Base-by-base conservation (phyloP, 2,113 vertebrate genomes). In the Erinaceus europaeus region DNA sequence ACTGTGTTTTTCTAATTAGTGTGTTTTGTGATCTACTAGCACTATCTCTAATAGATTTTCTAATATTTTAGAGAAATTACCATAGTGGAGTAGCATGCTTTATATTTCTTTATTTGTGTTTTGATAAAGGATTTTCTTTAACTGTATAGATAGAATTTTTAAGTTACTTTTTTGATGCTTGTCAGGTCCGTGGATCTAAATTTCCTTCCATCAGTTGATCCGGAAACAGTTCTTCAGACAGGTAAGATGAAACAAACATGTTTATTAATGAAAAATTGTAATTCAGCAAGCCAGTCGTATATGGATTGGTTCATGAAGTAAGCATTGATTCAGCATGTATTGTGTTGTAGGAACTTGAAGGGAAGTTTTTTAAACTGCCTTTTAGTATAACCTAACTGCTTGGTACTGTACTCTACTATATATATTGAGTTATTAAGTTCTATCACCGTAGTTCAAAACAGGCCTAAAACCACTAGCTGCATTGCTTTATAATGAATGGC, bases 141-240 rank as follows among this genome's bases (percentile, higher is more conserved):
- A 9, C 69, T 90, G 18, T 46, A n/a, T 61, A 17, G 36, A 21
- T 87, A 62, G 29, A 82, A 90, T 46, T 74, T 85, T 84, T 23
- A 52, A 76, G 40, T 71, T 68, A 67, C 10, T 88, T 42, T 89
- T 67, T 81, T 90, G 73, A 42, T 95, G 44, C 75, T 94, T 95
- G 62, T 52, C 95, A 99, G 99, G 93, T 97, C 98, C 85, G 94
- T 98, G 79, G 98, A 99, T 95, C 97, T 98, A 95, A 98, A 98
- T 93, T 98, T 98, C 79, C 96, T 99, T 96, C 99, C 98, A 5
- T 99, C 98, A 1, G 98, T 99, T 96, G 99, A 99, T 97, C 99
- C 99, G 14, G 98, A 99, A 96, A 98, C 97, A 0, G 99, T 99
- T 75, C 98, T 99, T 74, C 99, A 99, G 96, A 99, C 98, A 82